These are phyloP conservation scores for Hirtodrosophila cameraria DNA, from an alignment of 2,888 invertebrate species.

Conservation along the genomic window DNA sequence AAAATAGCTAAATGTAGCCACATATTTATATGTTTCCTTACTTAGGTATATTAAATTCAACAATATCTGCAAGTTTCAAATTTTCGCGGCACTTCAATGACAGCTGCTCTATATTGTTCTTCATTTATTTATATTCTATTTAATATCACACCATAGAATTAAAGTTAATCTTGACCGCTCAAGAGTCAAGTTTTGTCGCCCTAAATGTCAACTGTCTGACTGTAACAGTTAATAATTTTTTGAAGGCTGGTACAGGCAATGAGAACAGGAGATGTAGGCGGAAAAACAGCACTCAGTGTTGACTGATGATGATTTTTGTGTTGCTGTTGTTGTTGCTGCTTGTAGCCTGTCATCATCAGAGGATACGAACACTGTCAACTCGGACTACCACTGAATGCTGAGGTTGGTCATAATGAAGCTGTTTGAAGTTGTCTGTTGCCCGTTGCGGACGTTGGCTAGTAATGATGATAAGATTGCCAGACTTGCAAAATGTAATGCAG, in stretches of 20 bases:
- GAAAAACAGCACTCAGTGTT: constrained; percentile 31
- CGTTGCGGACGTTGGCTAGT: constrained; percentile 35
- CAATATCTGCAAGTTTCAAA: no score
- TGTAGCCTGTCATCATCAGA: constrained; percentile 58
- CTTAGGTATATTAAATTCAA: no score
- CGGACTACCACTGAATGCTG: constrained; percentile 5
- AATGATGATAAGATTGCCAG: constrained; percentile 44
- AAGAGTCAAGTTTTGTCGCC: constrained; percentile 22
- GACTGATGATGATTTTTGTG: constrained; percentile 63
- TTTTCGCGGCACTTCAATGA: neutral
- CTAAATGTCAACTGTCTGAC: constrained; percentile 37
- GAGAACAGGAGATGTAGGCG: neutral
- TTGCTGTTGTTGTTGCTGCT: constrained; percentile 37
- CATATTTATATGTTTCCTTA: no score
- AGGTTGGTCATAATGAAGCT: constrained; percentile 33
- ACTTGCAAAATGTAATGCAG: constrained; percentile 22
- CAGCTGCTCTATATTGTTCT: neutral
- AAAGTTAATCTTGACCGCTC: constrained; percentile 28
- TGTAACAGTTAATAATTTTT: constrained; percentile 50
- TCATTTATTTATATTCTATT: neutral
- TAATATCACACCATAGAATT: constrained; percentile 6
- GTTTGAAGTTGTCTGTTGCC: constrained; percentile 49
- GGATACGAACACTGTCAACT: constrained; percentile 8
- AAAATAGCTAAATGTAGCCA: no score
- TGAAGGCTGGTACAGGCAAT: constrained; percentile 1